phyloP scores from a whole-genome alignment of 2,888 invertebrate genomes.

The Apamea crenata region DNA sequence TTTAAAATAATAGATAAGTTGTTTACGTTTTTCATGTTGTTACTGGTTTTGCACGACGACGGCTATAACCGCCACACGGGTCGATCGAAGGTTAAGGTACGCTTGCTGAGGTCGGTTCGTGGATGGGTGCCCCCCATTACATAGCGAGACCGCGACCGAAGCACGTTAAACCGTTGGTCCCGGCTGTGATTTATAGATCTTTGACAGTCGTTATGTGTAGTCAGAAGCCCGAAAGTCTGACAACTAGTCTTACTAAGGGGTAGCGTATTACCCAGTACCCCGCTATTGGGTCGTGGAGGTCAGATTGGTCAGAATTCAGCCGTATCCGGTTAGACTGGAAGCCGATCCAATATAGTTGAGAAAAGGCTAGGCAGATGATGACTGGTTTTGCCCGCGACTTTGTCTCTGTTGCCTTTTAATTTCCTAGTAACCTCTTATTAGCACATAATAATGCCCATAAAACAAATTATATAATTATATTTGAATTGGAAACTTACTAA shows the following conservation, averaged over 20 bases:
- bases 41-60: background rate
- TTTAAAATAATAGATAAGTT: conserved; percentile 14
- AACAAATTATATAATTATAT: background rate
- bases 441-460: background rate
- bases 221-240: background rate
- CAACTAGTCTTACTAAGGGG: background rate
- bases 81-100: background rate
- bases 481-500: background rate
- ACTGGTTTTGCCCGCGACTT: background rate
- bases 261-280: no score
- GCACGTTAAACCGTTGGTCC: background rate
- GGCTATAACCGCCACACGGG: no score
- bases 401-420: background rate
- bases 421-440: background rate
- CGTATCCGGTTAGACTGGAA: background rate
- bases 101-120: background rate
- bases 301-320: background rate
- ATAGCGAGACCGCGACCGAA: no score
- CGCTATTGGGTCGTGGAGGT: no score
- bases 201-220: background rate
- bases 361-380: background rate
- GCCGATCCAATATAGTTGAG: background rate
- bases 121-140: background rate
- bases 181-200: background rate
- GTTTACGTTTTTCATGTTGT: background rate